phyloP scores from a whole-genome alignment of 2,113 vertebrate genomes.

The Strix aluco region DNA sequence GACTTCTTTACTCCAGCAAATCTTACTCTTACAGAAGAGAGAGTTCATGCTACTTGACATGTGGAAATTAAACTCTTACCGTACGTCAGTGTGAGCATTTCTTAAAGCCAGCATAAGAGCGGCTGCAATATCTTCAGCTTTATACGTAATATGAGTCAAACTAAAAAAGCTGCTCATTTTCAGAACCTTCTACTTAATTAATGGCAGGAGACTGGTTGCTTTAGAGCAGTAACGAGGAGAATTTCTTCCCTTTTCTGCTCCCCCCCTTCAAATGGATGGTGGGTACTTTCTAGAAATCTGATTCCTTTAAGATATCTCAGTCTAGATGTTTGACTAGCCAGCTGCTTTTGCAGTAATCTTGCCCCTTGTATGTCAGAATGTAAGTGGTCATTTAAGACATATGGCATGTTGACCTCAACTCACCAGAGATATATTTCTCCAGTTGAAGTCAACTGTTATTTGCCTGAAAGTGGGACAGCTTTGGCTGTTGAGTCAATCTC shows the following conservation, averaged over 20 bases:
- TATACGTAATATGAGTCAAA: not conserved
- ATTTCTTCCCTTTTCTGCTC: not conserved
- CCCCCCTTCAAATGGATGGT: no score
- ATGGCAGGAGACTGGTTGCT: not conserved
- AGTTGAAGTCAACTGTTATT: not conserved
- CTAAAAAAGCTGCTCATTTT: not conserved
- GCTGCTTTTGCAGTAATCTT: not conserved
- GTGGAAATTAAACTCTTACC: not conserved
- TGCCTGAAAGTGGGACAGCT: not conserved
- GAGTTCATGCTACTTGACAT: not conserved
- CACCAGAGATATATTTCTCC: not conserved
- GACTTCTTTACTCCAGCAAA: not conserved
- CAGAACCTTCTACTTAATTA: not conserved
- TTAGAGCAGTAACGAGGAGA: not conserved
- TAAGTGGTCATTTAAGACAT: not conserved
- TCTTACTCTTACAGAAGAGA: not conserved
- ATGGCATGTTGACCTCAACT: not conserved
- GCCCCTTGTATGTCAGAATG: not conserved
- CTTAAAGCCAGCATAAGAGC: not conserved
- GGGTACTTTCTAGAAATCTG: not conserved
- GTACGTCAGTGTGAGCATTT: not conserved
- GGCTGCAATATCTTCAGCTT: not conserved
- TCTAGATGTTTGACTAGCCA: not conserved
- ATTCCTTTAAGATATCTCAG: not conserved
- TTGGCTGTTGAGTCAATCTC: not conserved